phyloP scores from a whole-genome alignment of 2,797 vertebrate genomes.

The Cuniculus paca region DNA sequence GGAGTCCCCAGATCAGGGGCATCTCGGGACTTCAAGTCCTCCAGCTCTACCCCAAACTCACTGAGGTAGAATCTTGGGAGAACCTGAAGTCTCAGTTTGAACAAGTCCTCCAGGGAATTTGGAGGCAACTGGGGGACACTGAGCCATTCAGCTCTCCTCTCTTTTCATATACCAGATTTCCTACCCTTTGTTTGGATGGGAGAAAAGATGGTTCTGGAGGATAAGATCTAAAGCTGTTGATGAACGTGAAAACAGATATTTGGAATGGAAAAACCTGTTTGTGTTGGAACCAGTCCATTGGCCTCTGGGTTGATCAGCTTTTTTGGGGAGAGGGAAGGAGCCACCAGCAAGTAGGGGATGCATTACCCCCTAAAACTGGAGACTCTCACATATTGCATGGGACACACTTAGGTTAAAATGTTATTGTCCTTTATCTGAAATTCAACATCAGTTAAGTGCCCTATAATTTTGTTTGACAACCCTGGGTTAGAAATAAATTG shows the following conservation, averaged over 20 bases:
- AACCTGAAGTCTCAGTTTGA: not conserved
- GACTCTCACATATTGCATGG: not conserved
- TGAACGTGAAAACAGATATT: not conserved
- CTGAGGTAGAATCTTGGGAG: not conserved
- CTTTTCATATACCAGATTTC: not conserved
- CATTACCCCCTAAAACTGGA: not conserved
- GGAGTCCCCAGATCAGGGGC: not conserved
- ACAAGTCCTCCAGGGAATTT: not conserved
- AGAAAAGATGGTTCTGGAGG: constrained; percentile 20
- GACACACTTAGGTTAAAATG: not conserved
- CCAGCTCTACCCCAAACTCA: not conserved
- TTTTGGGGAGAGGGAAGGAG: not conserved
- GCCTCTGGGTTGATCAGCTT: not conserved
- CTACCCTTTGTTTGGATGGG: not conserved
- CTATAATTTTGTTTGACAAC: not conserved
- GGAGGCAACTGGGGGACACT: not conserved
- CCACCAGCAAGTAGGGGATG: not conserved
- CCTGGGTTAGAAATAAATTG: not conserved
- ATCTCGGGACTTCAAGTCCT: not conserved
- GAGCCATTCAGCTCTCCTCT: not conserved
- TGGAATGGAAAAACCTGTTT: constrained; percentile 50
- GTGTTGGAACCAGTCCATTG: not conserved
- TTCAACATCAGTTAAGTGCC: not conserved
- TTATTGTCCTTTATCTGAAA: not conserved
- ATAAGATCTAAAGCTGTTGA: constrained; percentile 64